phyloP scores from a whole-genome alignment of 1,140 invertebrate species.

The Leptoteleia sp. region DNA sequence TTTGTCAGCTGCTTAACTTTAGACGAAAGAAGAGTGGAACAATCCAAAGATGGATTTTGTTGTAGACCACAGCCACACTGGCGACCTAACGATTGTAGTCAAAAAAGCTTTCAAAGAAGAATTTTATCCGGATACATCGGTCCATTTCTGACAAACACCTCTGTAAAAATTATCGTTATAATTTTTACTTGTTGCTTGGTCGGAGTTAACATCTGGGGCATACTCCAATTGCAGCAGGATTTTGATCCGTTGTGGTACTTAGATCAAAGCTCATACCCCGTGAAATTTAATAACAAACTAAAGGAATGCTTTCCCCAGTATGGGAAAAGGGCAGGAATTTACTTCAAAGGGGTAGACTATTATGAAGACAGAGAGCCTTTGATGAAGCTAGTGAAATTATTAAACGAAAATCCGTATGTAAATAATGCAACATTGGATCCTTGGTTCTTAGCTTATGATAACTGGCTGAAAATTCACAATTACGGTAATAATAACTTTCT shows the following conservation, averaged over 20 bases:
- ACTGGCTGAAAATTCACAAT: conserved; percentile 69
- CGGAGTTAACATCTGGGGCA: conserved; percentile 76
- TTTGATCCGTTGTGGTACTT: conserved; percentile 84
- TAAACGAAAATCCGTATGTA: conserved; percentile 74
- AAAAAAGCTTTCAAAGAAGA: conserved; percentile 77
- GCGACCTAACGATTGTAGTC: conserved; percentile 80
- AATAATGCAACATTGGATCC: conserved; percentile 77
- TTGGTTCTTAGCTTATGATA: conserved; percentile 74
- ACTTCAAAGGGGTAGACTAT: conserved; percentile 79
- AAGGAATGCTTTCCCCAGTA: conserved; percentile 80
- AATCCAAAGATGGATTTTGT: conserved; percentile 77
- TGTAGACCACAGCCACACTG: conserved; percentile 76
- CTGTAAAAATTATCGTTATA: conserved; percentile 79
- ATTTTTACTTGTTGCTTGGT: conserved; percentile 72
- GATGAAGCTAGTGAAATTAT: conserved; percentile 61
- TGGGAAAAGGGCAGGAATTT: conserved; percentile 81
- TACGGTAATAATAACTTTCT: conserved; percentile 73
- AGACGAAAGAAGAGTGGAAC: conserved; percentile 80
- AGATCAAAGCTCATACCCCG: conserved; percentile 80
- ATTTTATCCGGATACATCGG: conserved; percentile 81
- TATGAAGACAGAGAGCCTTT: conserved; percentile 73
- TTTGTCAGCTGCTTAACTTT: conserved; percentile 83
- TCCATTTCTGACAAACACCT: conserved; percentile 78
- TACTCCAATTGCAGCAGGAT: conserved; percentile 81
- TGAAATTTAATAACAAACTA: conserved; percentile 76